Evolutionary conservation across 2,888 invertebrate genomes (phyloP).

Genomic region (Aethes cnicana): DNA sequence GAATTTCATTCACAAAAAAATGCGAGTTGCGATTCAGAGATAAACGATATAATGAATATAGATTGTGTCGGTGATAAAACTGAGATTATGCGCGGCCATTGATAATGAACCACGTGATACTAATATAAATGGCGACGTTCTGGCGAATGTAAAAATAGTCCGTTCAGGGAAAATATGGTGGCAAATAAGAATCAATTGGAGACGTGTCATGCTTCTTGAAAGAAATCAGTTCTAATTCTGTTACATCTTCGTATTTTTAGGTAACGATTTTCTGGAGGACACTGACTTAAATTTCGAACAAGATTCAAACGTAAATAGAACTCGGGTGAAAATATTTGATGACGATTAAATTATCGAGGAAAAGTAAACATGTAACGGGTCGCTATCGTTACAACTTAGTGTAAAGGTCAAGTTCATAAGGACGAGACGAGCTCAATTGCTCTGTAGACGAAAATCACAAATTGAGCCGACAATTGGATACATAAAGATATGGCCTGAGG

Average conservation of each 20-base stretch:
- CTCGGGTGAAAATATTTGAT: conserved; percentile 4
- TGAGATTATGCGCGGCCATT: background rate
- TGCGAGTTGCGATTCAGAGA: conserved; percentile 2
- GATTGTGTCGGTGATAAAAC: background rate
- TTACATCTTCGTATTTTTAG: conserved; percentile 4
- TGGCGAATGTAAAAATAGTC: conserved; percentile 71
- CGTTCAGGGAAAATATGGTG: conserved; percentile 67
- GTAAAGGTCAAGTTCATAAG: conserved; percentile 67
- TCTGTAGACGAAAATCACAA: conserved; percentile 46
- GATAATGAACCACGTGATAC: conserved; percentile 1
- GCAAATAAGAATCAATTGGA: conserved; percentile 61
- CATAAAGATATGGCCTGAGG: background rate
- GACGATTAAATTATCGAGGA: conserved; percentile 22
- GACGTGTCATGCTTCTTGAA: background rate
- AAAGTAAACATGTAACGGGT: conserved; percentile 41
- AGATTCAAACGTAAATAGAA: background rate
- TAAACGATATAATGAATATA: background rate
- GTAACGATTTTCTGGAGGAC: conserved; percentile 1
- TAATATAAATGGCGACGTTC: conserved; percentile 28
- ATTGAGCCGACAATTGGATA: background rate
- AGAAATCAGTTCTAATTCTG: conserved; percentile 14
- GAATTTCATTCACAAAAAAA: conserved; percentile 22
- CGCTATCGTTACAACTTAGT: conserved; percentile 50
- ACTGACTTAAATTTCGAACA: background rate
- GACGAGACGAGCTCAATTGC: conserved; percentile 55